phyloP scores from a whole-genome alignment of 2,888 invertebrate genomes.

The Cetonia aurata region DNA sequence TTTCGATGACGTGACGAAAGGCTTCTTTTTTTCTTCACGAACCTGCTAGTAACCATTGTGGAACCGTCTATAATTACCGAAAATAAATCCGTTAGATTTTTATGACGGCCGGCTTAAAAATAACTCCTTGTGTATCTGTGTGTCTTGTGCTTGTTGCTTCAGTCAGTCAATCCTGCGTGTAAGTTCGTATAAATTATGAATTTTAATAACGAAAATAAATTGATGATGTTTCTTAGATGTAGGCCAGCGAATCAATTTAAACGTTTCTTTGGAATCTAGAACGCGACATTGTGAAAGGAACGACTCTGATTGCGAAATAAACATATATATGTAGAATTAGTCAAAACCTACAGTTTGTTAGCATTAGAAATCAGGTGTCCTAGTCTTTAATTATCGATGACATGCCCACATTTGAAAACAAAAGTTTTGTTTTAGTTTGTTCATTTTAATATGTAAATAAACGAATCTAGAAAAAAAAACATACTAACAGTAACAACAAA shows the following conservation, averaged over 20 bases:
- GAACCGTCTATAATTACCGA: conserved; percentile 24
- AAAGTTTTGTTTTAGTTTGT: no score
- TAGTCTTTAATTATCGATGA: no score
- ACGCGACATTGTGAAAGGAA: no score
- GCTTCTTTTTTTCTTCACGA: conserved; percentile 7
- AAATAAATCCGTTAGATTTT: conserved; percentile 25
- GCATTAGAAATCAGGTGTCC: no score
- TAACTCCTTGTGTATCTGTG: not conserved
- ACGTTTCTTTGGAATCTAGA: no score
- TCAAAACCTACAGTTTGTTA: no score
- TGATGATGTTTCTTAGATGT: not conserved
- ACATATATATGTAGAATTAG: no score
- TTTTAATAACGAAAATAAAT: conserved; percentile 22
- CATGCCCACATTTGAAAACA: no score
- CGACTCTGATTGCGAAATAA: no score
- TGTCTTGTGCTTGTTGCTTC: not conserved
- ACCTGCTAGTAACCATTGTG: conserved; percentile 8
- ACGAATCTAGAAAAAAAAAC: no score
- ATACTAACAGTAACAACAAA: no score
- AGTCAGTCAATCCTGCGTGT: not conserved
- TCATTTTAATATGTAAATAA: no score
- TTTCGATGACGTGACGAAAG: conserved; percentile 8
- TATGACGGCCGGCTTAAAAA: conserved; percentile 12
- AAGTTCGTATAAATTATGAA: conserved; percentile 7
- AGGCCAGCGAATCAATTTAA: not conserved